phyloP scores from a whole-genome alignment of 2,113 vertebrate genomes.

The Tachysurus vachellii region DNA sequence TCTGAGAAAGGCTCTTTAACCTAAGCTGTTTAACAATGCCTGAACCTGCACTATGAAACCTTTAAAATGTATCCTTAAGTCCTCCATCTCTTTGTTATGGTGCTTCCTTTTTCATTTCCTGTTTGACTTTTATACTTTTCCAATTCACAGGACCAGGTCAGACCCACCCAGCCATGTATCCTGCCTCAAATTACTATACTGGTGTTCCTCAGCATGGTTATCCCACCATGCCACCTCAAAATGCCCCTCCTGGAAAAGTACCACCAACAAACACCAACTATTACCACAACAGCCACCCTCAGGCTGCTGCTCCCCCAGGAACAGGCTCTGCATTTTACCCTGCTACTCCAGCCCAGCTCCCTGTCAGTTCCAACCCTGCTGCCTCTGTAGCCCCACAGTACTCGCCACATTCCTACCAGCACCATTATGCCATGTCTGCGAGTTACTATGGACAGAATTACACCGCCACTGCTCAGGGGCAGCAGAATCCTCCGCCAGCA shows the following conservation, averaged over 20 bases:
- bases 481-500: conserved; percentile 70
- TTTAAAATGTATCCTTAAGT: background rate
- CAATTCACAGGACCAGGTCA: conserved; percentile 80
- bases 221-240: conserved; percentile 70
- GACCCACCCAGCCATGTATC: conserved; percentile 71
- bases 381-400: conserved; percentile 66
- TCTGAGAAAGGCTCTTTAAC: background rate
- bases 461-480: conserved; percentile 74
- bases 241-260: conserved; percentile 78
- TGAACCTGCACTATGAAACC: too few species aligned
- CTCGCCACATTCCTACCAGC: conserved; percentile 71
- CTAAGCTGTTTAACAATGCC: background rate
- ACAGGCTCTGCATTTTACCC: conserved; percentile 63
- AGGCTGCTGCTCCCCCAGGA: conserved; percentile 60
- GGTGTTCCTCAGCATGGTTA: conserved; percentile 74
- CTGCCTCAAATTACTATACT: conserved; percentile 73
- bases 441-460: conserved; percentile 79
- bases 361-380: conserved; percentile 59
- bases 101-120: background rate
- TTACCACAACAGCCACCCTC: conserved; percentile 78
- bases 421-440: conserved; percentile 68
- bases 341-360: conserved; percentile 72
- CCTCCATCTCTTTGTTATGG: background rate
- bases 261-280: conserved; percentile 74
- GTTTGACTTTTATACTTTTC: background rate